phyloP scores from a whole-genome alignment of 1,140 invertebrate species.

The Ctenoplectra terminalis region DNA sequence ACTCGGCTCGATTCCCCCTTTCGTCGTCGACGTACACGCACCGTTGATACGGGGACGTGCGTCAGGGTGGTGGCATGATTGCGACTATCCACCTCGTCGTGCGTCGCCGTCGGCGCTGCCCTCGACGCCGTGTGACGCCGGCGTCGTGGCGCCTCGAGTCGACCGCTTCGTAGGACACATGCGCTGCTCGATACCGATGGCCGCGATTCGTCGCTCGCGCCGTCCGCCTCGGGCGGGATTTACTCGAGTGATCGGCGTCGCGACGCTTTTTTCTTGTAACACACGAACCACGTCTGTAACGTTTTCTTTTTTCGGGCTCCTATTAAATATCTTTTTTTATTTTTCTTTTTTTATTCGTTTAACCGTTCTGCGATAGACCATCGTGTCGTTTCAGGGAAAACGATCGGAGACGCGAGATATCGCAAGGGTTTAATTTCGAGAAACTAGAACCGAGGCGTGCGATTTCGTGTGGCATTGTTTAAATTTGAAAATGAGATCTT shows the following conservation, averaged over 20 bases:
- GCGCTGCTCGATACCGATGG: conserved; percentile 66
- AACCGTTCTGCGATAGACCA: too few relatives aligned
- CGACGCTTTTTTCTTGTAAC: not conserved
- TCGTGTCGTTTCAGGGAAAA: too few relatives aligned
- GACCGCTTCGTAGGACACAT: conserved; percentile 61
- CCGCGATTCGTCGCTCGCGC: conserved; percentile 24
- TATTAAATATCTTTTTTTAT: not conserved
- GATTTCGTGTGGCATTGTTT: too few relatives aligned
- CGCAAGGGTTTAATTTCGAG: too few relatives aligned
- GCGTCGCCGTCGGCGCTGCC: conserved; percentile 67
- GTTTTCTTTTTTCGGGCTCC: not conserved
- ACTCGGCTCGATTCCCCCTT: not conserved
- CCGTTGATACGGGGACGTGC: conserved; percentile 71
- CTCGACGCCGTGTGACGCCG: conserved; percentile 62
- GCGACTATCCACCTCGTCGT: conserved; percentile 72
- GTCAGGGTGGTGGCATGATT: conserved; percentile 81
- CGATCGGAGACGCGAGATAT: too few relatives aligned
- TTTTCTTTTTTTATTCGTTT: too few relatives aligned
- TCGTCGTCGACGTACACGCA: conserved; percentile 54
- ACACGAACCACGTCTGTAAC: too few relatives aligned
- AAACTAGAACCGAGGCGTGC: too few relatives aligned
- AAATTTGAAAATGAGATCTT: too few relatives aligned
- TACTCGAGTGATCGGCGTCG: not conserved
- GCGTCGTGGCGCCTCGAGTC: conserved; percentile 71
- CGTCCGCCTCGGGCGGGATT: not conserved